Evolutionary conservation across 2,888 invertebrate genomes (phyloP), one percentile per base, ranked within the genome.

Genomic region (Hylaea fasciaria): DNA sequence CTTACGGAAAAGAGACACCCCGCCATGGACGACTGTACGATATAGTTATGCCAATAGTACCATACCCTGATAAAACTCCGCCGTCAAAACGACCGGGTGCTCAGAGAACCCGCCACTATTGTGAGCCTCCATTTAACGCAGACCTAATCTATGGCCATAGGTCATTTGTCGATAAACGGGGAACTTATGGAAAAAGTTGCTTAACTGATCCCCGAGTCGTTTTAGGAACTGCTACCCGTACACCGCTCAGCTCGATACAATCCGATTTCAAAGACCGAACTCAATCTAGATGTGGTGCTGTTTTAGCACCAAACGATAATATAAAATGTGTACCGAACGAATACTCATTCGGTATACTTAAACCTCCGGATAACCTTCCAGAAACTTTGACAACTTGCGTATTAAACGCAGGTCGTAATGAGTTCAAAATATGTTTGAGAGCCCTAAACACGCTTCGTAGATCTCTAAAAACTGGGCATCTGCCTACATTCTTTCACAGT

Each of bases 231-330:
- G 81, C 78, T 39, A 74, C 81, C 48, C 82, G 83, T 47, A 70
- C 82, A 1, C 71, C 86, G 28, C 57, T 87, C 8, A 92, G 83
- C 68, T 81, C 83, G 39, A 82, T 90, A 64, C 87, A 92, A 71
- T 81, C 92, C 0, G 86, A 93, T 70, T 85, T 80, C 63, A 72
- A 79, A 57, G 82, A 89, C 16, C 67, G 70, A 40, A 81, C 74
- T 0, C 82, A 85, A 62, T 78, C 88, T 0, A 80, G 77, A 70
- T 37, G 92, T 12, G 93, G 93, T 11, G 78, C 80, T 60, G 78
- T 80, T 22, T 71, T 93, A 64, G 81, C 92, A 8, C 93, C 94
- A 65, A 91, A 93, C 72, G 76, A 93, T 41, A 93, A 93, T 68
- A 85, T 92, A 41, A 73, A 71, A 10, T 76, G 82, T 53, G 88